A percentile compares a stretch with the other conserved stretches of the same genome.
Evolutionary conservation across 2,888 invertebrate species (phyloP).

Genomic region (Hyposoter didymator): DNA sequence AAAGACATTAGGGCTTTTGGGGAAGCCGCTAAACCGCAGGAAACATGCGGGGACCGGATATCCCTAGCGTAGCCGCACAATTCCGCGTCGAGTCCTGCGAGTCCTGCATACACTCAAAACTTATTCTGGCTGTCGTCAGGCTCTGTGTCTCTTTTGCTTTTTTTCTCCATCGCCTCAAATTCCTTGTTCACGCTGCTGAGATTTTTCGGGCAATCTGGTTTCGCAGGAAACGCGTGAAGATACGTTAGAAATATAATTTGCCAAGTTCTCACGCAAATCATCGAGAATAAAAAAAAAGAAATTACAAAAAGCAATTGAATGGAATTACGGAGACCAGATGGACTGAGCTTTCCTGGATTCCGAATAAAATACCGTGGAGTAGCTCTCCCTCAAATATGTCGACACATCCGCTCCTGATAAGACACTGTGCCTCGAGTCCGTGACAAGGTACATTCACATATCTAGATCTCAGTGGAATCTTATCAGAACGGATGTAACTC

Average conservation of each 20-base stretch:
- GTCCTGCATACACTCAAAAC: constrained; percentile 16
- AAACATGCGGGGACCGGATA: constrained; percentile 70
- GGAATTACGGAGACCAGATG: constrained; percentile 23
- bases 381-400: constrained; percentile 5
- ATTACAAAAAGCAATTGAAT: constrained; percentile 9
- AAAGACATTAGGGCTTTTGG: constrained; percentile 45
- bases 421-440: neutral
- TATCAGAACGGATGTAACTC: constrained; percentile 16
- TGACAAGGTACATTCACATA: constrained; percentile 10
- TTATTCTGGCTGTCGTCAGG: constrained; percentile 25
- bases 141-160: neutral
- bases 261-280: constrained; percentile 26
- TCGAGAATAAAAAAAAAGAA: neutral
- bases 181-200: neutral
- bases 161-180: neutral
- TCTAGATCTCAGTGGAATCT: constrained; percentile 5
- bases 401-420: constrained; percentile 22
- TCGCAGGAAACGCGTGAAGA: constrained; percentile 60
- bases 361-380: neutral
- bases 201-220: constrained; percentile 22
- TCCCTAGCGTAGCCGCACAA: constrained; percentile 68
- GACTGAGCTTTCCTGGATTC: constrained; percentile 23
- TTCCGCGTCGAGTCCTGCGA: constrained; percentile 37
- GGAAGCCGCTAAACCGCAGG: constrained; percentile 77
- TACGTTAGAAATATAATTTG: constrained; percentile 31